Evolutionary conservation across 1,140 invertebrate genomes (phyloP), one percentile per base, ranked within the genome.

Genomic region (Brachionus angularis): DNA sequence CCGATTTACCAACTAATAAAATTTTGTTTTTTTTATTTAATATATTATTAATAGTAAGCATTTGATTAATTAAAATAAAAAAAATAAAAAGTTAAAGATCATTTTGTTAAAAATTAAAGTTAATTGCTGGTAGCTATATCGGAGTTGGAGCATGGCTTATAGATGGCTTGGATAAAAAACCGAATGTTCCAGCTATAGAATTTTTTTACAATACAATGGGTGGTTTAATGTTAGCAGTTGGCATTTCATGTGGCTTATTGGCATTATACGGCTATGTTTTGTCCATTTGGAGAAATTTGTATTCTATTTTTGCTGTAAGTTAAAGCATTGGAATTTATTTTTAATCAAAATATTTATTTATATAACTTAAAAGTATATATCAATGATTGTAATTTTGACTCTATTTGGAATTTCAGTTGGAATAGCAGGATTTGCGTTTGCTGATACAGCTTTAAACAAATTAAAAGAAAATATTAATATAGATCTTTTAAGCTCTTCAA

Each of bases 131-230:
- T 39, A 36, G 33, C 27, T 42, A 39, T 8, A 58, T 58, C 14
- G 53, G 53, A 5, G 5, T 58, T 23, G 53, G 53, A 34, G 25
- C 33, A 10, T 58, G 53, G 53, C 18, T 58, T 21, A 14, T 58
- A 39, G 34, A 58, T 27, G 25, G 16, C 10, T 23, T 58, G 5
- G 18, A 58, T 39, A 16, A 58, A 39, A 58, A 39, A 36, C 53
- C 53, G 5, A 23, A 58, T 10, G 25, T 58, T 39, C 23, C 23
- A 3, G 34, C 16, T 18, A 42, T 58, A 8, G 25, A 25, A 39
- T 16, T 39, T 18, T 23, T 39, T 36, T 58, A 58, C 2, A 58
- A 5, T 27, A 23, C 21, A 14, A 21, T 58, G 1, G 53, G 53
- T 12, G 53, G 53, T 39, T 39, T 58, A 25, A 58, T 58, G 18